A percentile compares a stretch with the other conserved stretches of the same genome.
Conservation (phyloP, 2,888 invertebrate species). For the Sinhomidia bicolor region DNA sequence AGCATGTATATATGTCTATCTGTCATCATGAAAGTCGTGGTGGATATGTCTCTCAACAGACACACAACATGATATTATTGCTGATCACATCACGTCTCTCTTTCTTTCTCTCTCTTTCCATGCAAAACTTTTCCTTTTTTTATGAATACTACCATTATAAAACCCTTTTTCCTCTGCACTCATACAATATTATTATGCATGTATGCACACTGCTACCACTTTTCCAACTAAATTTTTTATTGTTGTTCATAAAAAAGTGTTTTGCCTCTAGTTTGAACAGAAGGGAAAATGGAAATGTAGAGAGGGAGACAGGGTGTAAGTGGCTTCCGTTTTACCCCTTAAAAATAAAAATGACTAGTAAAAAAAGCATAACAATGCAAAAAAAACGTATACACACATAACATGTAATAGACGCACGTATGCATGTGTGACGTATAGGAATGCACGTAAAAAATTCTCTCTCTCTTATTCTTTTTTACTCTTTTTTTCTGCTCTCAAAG, state of each 20-base stretch:
- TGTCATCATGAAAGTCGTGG: slow-evolving; percentile 38
- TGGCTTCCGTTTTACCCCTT: slow-evolving; percentile 43
- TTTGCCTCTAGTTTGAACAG: slow-evolving; percentile 37
- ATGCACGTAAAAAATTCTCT: neutral
- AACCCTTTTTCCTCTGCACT: neutral
- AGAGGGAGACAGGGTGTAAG: neutral
- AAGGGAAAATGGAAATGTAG: too few relatives aligned
- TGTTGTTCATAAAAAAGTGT: slow-evolving; percentile 58
- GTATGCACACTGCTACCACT: neutral
- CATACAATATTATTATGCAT: slow-evolving; percentile 16
- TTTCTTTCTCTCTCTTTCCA: slow-evolving; percentile 28
- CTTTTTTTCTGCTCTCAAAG: neutral
- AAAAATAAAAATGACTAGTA: slow-evolving; percentile 6
- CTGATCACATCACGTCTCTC: slow-evolving; percentile 38
- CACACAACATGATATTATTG: slow-evolving; percentile 21
- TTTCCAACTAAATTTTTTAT: slow-evolving; percentile 56
- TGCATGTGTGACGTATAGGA: neutral
- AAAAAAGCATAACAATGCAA: slow-evolving; percentile 1
- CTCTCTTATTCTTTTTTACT: neutral
- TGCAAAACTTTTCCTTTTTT: slow-evolving; percentile 43
- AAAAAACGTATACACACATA: slow-evolving; percentile 7
- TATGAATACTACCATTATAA: slow-evolving; percentile 12
- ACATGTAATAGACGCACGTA: neutral
- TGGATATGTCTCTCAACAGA: neutral
- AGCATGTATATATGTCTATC: slow-evolving; percentile 36